These are phyloP conservation scores for Pogonomyrmex californicus DNA, from an alignment of 1,140 invertebrate genomes.

Conservation along the genomic window DNA sequence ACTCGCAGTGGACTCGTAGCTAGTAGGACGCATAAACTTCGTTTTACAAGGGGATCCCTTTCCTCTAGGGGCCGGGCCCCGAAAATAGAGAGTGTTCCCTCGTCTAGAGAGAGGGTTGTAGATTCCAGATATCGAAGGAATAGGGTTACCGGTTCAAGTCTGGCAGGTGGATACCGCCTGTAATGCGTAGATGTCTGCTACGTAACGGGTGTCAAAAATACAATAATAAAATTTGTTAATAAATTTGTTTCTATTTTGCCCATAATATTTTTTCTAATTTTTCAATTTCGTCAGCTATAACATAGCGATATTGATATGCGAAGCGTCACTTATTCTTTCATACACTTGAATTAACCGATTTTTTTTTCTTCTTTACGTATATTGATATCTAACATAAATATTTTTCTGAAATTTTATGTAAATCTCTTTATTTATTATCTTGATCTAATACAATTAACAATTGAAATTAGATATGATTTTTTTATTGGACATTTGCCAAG, in stretches of 20 bases:
- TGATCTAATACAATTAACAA: neutral
- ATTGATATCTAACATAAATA: neutral
- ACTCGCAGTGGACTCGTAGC: slow-evolving; percentile 47
- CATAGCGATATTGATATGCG: neutral
- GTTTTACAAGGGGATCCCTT: slow-evolving; percentile 68
- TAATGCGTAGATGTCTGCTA: slow-evolving; percentile 63
- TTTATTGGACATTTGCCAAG: neutral
- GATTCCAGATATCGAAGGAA: slow-evolving; percentile 78
- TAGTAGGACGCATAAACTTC: slow-evolving; percentile 65
- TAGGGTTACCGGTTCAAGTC: slow-evolving; percentile 76
- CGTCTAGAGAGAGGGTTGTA: slow-evolving; percentile 71
- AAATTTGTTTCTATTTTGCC: neutral
- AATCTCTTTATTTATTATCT: neutral
- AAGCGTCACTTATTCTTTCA: neutral
- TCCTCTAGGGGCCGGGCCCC: slow-evolving; percentile 67
- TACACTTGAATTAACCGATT: neutral
- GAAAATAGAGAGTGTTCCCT: slow-evolving; percentile 73
- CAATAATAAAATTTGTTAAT: slow-evolving; percentile 10
- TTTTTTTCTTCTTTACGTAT: neutral
- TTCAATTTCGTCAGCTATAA: neutral
- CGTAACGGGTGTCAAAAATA: slow-evolving; percentile 74
- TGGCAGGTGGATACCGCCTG: slow-evolving; percentile 78
- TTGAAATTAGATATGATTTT: neutral
- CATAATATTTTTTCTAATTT: neutral
- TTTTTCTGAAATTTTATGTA: neutral